Percentiles rank a stretch among this genome's conserved stretches.
Conservation (phyloP, 2,888 invertebrate genomes). For the Drosophila austrosaltans region DNA sequence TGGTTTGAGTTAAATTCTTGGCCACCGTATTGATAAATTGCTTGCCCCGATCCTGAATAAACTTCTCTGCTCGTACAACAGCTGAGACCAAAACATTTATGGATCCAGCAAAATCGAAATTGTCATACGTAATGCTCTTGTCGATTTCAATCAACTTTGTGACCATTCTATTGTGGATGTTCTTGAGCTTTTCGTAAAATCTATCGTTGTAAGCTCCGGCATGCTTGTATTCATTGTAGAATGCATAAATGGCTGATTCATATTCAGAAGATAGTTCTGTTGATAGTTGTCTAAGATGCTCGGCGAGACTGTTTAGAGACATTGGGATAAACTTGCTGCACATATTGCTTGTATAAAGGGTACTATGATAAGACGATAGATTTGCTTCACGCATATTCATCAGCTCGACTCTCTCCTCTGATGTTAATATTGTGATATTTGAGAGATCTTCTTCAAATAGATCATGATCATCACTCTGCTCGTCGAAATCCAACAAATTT, state of each 20-base stretch:
- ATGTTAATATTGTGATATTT: background rate
- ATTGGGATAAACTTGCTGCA: background rate
- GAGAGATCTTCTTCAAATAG: constrained; percentile 2
- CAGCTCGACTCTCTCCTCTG: background rate
- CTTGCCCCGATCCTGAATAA: constrained; percentile 32
- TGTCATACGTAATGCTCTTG: constrained; percentile 35
- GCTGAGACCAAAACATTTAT: constrained; percentile 2
- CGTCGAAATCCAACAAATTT: background rate
- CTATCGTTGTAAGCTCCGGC: background rate
- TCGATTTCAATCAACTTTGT: constrained; percentile 27
- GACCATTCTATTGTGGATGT: background rate
- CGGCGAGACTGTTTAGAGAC: background rate
- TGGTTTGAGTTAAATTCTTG: constrained; percentile 29
- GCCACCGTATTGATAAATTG: constrained; percentile 27
- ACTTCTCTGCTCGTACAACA: constrained; percentile 25
- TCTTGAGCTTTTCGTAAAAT: background rate
- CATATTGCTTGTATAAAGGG: background rate
- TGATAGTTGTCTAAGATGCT: background rate
- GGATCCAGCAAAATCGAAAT: constrained; percentile 27
- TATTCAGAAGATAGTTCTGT: background rate
- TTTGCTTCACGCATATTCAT: background rate
- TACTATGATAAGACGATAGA: background rate
- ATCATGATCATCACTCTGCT: background rate
- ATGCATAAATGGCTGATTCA: background rate
- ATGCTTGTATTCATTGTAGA: background rate